Conservation (phyloP, 37 sponge, comb jelly and placozoan genomes). For the Haliclona indistincta region DNA sequence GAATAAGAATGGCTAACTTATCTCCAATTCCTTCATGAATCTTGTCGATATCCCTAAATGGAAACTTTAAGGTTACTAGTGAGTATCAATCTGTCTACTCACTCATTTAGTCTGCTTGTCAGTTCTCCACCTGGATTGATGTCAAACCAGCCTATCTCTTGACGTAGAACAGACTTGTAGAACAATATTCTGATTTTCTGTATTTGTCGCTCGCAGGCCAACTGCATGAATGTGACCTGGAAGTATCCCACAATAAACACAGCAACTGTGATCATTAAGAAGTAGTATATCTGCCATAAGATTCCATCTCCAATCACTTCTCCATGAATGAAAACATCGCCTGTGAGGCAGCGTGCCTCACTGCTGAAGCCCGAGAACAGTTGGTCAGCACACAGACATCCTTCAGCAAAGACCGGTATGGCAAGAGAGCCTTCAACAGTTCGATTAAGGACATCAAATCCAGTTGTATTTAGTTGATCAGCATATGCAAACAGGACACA, state of each 20-base stretch:
- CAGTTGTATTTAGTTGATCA: not conserved
- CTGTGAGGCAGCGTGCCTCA: not conserved
- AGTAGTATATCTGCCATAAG: not conserved
- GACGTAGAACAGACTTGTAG: constrained; percentile 49
- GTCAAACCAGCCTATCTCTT: constrained; percentile 76
- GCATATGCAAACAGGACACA: not conserved
- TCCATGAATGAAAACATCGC: not conserved
- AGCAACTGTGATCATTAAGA: constrained; percentile 30
- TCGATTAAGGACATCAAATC: not conserved
- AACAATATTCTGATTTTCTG: constrained; percentile 6
- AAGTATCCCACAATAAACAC: constrained; percentile 21
- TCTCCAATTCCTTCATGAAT: constrained; percentile 62
- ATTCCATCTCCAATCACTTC: not conserved
- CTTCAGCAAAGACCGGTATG: not conserved
- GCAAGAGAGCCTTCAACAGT: not conserved
- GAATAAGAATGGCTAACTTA: constrained; percentile 51
- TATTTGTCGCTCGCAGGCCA: constrained; percentile 35
- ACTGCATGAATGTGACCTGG: constrained; percentile 40
- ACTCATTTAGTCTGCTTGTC: constrained; percentile 62
- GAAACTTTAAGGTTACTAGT: too few species aligned
- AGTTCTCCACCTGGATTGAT: constrained; percentile 65
- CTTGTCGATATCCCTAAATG: constrained; percentile 53
- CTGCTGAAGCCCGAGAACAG: not conserved
- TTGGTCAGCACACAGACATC: not conserved
- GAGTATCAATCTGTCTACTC: constrained; percentile 6